Conservation (phyloP, 2,888 invertebrate genomes). For the Chironomus tentans region DNA sequence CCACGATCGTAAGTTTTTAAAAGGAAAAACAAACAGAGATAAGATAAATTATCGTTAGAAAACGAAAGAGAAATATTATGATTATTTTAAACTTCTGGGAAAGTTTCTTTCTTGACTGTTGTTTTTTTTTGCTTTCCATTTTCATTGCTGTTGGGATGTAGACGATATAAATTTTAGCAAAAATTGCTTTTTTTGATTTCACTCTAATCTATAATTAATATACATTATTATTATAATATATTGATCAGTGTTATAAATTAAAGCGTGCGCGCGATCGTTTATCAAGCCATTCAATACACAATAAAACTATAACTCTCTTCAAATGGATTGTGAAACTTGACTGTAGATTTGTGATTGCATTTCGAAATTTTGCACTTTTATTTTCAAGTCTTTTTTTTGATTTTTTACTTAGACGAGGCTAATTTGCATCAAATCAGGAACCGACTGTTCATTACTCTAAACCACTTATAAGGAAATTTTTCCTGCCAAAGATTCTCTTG, state of each 20-base stretch:
- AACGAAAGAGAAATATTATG: neutral
- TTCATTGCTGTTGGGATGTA: neutral
- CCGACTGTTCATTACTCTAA: too few species aligned
- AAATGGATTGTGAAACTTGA: too few species aligned
- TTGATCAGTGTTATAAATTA: neutral
- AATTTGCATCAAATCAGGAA: too few species aligned
- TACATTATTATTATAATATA: neutral
- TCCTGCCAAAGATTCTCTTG: too few species aligned
- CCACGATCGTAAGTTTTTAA: neutral
- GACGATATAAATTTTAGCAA: neutral
- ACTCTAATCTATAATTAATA: neutral
- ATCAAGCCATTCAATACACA: neutral
- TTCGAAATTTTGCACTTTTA: too few species aligned
- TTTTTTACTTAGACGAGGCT: too few species aligned
- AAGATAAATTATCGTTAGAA: neutral
- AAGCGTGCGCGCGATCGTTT: neutral
- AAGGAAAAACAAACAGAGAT: neutral
- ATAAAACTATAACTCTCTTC: neutral
- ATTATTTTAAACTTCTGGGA: neutral
- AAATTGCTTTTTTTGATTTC: neutral
- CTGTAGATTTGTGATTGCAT: too few species aligned
- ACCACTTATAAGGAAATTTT: too few species aligned
- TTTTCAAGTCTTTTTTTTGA: too few species aligned
- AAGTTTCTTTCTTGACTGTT: neutral
- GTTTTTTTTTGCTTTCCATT: neutral